Conservation (phyloP, 2,797 vertebrate species). For the Paguma larvata region DNA sequence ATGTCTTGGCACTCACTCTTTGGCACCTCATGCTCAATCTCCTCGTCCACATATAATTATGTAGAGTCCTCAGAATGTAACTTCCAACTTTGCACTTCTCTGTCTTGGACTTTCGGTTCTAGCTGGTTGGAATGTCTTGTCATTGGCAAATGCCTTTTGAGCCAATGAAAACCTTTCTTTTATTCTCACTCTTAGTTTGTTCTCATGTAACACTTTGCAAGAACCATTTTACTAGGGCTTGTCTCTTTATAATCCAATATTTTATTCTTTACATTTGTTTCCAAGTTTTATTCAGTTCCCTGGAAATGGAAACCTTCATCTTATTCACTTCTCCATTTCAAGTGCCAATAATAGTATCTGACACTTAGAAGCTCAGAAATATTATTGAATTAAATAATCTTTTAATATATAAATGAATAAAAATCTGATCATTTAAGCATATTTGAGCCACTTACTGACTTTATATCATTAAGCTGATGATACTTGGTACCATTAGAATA, state of each 20-base stretch:
- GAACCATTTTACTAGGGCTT: not conserved
- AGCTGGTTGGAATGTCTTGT: not conserved
- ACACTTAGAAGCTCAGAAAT: not conserved
- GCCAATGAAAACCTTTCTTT: not conserved
- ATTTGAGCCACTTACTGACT: not conserved
- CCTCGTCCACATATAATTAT: not conserved
- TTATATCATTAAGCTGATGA: not conserved
- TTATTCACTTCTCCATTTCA: constrained; percentile 4
- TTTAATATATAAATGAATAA: not conserved
- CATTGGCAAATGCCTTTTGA: not conserved
- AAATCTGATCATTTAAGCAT: constrained; percentile 21
- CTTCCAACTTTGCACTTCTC: not conserved
- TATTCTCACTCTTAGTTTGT: not conserved
- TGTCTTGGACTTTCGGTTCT: not conserved
- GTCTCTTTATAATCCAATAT: not conserved
- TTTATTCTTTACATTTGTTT: constrained; percentile 21
- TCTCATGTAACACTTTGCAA: not conserved
- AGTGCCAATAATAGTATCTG: not conserved
- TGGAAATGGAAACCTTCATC: not conserved
- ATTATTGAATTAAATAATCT: not conserved
- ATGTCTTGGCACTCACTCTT: not conserved
- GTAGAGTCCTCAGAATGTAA: not conserved
- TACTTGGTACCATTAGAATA: not conserved
- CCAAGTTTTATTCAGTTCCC: constrained; percentile 5
- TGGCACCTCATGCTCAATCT: not conserved